Evolutionary conservation across 2,888 invertebrate genomes (phyloP), one percentile per base, ranked within the genome.

Genomic region (Baccha elongata): DNA sequence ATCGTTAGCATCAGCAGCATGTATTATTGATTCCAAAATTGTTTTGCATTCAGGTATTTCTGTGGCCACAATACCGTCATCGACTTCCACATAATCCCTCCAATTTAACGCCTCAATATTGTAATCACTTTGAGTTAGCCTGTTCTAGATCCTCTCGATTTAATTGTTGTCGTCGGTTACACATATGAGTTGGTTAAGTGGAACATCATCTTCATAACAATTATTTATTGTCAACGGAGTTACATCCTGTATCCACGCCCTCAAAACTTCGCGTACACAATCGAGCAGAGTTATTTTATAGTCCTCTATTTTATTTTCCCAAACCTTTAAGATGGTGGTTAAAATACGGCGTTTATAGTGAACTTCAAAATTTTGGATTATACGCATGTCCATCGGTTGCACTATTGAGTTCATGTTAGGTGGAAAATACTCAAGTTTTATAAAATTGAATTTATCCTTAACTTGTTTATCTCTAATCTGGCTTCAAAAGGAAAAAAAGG

Each of bases 391-490:
- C 26, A 26, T 4, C 26, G 26, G 26, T 6, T 26, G 6, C 3
- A 6, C 26, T 26, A 26, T 26, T 26, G 26, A 26, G 6, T 3
- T 26, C 26, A 26, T 26, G 26, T 26, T 26, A 6, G 26, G 26
- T 26, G 26, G 3, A 26, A 44, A 65, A 53, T 65, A 58, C 46
- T 73, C 55, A 44, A 65, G 35, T 23, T 40, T 72, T 42, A 64
- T 55, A 10, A 44, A 62, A 32, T 65, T 60, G 10, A 64, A 60
- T 40, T 74, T 65, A 21, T 35, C 55, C 19, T 64, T 55, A 35
- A n/a, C n/a, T 37, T 42, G 17, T 42, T 15, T 44, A n/a, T n/a
- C n/a, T n/a, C n/a, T n/a, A n/a, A n/a, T n/a, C n/a, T n/a, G n/a
- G n/a, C n/a, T n/a, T n/a, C n/a, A n/a, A n/a, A n/a, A n/a, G n/a